Conservation (phyloP, 2,888 invertebrate species). For the Rhingia campestris region DNA sequence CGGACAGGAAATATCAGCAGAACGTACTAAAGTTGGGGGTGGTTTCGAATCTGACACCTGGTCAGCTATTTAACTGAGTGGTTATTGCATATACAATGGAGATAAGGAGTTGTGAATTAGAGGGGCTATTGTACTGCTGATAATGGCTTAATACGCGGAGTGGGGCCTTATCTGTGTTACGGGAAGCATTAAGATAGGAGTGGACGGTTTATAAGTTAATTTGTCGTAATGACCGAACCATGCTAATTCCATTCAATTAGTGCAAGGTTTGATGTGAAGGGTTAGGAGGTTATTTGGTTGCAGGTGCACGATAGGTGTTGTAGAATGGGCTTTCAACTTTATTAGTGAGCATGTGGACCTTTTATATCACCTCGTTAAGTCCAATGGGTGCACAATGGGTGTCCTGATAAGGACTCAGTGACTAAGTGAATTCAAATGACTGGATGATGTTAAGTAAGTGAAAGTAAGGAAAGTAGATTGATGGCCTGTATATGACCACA, state of each 20-base stretch:
- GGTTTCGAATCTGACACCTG: constrained; percentile 58
- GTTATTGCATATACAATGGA: constrained; percentile 23
- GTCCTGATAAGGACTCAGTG: no score
- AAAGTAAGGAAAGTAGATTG: no score
- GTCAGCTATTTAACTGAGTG: constrained; percentile 34
- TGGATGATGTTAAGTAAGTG: no score
- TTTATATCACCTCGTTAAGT: no score
- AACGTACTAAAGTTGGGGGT: constrained; percentile 14
- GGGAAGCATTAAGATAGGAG: constrained; percentile 59
- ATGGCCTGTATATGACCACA: no score
- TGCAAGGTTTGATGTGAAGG: neutral
- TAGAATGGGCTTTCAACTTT: no score
- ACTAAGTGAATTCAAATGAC: no score
- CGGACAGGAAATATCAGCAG: constrained; percentile 22
- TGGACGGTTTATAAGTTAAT: constrained; percentile 57
- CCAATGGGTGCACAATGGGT: no score
- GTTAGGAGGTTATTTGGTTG: constrained; percentile 4
- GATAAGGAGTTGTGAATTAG: constrained; percentile 29
- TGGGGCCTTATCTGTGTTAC: constrained; percentile 48
- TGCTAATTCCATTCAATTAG: constrained; percentile 71
- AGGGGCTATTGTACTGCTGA: constrained; percentile 36
- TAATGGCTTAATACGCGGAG: constrained; percentile 60
- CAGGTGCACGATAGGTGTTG: neutral
- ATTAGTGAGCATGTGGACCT: no score
- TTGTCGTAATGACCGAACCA: constrained; percentile 44